Evolutionary conservation across 1,140 invertebrate genomes (phyloP).

Genomic region (Drosophila tani): DNA sequence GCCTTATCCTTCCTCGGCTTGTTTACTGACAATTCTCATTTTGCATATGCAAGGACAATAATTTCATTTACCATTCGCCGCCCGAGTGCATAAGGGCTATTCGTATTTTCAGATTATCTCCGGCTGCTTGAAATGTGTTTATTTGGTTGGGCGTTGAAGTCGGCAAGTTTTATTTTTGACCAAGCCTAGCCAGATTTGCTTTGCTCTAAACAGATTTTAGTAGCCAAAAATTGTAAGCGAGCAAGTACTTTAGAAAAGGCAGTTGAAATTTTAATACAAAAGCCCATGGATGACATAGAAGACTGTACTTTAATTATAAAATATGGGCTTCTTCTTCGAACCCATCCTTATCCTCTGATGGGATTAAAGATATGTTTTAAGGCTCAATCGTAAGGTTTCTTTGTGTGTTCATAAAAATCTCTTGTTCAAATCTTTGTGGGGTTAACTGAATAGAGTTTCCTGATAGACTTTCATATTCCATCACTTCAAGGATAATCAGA

Average conservation of each 20-base stretch:
- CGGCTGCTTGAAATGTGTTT: constrained; percentile 8
- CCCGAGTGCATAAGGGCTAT: constrained; percentile 23
- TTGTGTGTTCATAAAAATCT: constrained; percentile 1
- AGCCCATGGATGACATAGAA: too few relatives aligned
- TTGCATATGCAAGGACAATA: constrained; percentile 51
- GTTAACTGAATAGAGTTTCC: constrained; percentile 10
- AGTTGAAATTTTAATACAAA: too few relatives aligned
- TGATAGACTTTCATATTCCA: constrained; percentile 44
- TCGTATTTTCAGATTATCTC: constrained; percentile 36
- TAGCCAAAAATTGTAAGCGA: background rate
- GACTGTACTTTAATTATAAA: background rate
- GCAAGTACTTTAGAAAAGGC: too few relatives aligned
- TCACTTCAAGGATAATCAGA: constrained; percentile 33
- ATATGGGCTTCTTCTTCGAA: background rate
- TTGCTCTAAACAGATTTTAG: background rate
- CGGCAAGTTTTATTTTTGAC: background rate
- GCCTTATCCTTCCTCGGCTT: constrained; percentile 37
- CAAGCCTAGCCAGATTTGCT: constrained; percentile 2
- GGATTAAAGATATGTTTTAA: background rate
- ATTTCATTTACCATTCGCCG: constrained; percentile 41
- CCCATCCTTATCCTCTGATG: background rate
- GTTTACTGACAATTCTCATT: constrained; percentile 52
- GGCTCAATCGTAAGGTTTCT: background rate
- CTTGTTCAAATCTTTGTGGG: constrained; percentile 6
- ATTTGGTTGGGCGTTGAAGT: constrained; percentile 8